Percentiles rank a stretch among this genome's conserved stretches.
Conservation (phyloP, 1,140 invertebrate genomes). For the Magallana gigas region DNA sequence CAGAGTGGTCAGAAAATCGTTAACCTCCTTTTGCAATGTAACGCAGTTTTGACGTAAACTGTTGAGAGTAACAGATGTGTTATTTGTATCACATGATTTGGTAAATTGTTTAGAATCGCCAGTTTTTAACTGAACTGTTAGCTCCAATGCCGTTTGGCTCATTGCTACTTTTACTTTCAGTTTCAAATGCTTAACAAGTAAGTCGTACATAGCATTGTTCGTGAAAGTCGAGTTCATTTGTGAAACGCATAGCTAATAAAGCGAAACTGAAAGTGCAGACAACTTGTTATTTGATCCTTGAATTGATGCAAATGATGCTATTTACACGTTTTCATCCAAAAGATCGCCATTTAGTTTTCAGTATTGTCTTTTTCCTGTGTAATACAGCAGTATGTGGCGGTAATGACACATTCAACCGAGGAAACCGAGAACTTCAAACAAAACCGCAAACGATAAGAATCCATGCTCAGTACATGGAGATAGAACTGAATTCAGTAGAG, state of each 20-base stretch:
- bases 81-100: background rate
- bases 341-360: background rate
- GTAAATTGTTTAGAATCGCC: slow-evolving; percentile 2
- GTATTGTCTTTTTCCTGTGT: background rate
- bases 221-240: background rate
- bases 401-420: background rate
- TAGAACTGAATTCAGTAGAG: background rate
- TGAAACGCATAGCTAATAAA: background rate
- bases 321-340: background rate
- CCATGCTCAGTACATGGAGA: background rate
- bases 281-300: background rate
- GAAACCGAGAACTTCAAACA: background rate
- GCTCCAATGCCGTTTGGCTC: background rate
- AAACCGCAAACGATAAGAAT: background rate
- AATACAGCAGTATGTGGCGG: background rate
- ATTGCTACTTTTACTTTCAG: slow-evolving; percentile 9
- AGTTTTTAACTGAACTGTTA: background rate
- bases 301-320: background rate
- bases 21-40: background rate
- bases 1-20: background rate
- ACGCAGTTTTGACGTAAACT: slow-evolving; percentile 1
- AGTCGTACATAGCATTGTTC: background rate
- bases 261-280: background rate
- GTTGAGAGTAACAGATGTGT: background rate
- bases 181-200: background rate